Evolutionary conservation across 2,888 invertebrate genomes (phyloP), one percentile per base, ranked within the genome.

Genomic region (Isotomurus palustris): DNA sequence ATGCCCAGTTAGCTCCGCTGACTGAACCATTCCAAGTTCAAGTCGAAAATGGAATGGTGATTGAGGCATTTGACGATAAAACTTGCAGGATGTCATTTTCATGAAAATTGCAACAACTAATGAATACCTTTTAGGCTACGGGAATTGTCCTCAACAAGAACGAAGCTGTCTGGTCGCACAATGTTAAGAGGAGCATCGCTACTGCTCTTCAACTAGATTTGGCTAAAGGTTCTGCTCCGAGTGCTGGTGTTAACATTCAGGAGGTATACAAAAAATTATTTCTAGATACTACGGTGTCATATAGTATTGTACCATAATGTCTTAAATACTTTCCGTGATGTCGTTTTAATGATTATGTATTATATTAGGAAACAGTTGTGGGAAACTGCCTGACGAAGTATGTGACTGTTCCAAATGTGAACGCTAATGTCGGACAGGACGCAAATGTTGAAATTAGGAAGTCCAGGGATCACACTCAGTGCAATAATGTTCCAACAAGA

Each of bases 141-240:
- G 67, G 66, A 50, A 52, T 66, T 35, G 57, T 60, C 28, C 50
- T 69, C 38, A 60, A 64, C 49, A 38, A 43, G 41, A 50, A 63
- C 41, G 51, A 62, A 45, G 67, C 67, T 19, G 64, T 63, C 55
- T 69, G 67, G 67, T 66, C 63, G 5, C 59, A 61, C 17, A 69
- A 69, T 53, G 63, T 69, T 52, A 60, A 69, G 43, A 56, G 66
- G 38, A 67, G 69, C 62, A 54, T 69, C 54, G 69, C 69, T 28
- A 40, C 60, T 36, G 53, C 58, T 48, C 60, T 69, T 36, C 67
- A 67, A 63, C 32, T 66, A 21, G 56, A 66, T 52, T 51, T 66
- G 24, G 29, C 58, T 21, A 36, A 59, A 6, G 49, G 63, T 48
- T 56, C 59, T 17, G 6, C 59, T 41, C 43, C 35, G 21, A 28